These are phyloP conservation scores for Dinomys branickii DNA, from an alignment of 2,113 vertebrate species.

Conservation along the genomic window DNA sequence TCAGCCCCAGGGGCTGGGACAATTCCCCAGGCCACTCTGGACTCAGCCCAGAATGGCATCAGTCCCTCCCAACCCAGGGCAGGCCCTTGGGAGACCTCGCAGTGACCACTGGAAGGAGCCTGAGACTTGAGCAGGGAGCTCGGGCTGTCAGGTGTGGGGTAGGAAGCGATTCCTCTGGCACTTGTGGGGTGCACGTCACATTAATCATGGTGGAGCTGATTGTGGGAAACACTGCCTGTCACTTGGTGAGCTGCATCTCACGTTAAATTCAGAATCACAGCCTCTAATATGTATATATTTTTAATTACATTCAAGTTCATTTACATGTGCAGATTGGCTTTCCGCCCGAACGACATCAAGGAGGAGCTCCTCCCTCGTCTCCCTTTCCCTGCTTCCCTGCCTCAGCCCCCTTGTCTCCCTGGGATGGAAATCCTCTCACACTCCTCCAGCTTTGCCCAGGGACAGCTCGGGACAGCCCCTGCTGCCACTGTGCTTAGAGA, in stretches of 20 bases:
- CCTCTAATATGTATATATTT: slow-evolving; percentile 75
- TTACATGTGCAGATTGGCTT: slow-evolving; percentile 83
- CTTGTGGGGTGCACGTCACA: neutral
- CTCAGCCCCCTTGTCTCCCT: neutral
- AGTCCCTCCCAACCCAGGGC: slow-evolving; percentile 41
- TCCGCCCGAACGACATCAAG: slow-evolving; percentile 78
- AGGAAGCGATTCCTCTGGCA: neutral
- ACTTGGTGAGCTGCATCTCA: slow-evolving; percentile 62
- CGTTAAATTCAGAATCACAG: slow-evolving; percentile 55
- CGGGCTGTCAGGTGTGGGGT: rapidly evolving
- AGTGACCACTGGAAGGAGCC: neutral
- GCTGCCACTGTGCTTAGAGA: neutral
- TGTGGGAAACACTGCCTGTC: slow-evolving; percentile 64
- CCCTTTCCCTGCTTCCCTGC: too few relatives aligned
- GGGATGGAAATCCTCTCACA: neutral
- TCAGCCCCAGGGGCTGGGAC: rapidly evolving
- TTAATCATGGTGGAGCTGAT: slow-evolving; percentile 69
- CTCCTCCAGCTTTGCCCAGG: rapidly evolving
- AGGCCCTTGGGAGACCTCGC: neutral
- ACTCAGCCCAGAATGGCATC: neutral
- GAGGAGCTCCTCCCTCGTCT: slow-evolving; percentile 50
- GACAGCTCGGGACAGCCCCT: neutral
- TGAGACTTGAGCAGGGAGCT: neutral
- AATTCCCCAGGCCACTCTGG: neutral
- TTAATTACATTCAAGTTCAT: slow-evolving; percentile 84